phyloP scores from a whole-genome alignment of 2,888 invertebrate genomes.

The Unio delphinus region DNA sequence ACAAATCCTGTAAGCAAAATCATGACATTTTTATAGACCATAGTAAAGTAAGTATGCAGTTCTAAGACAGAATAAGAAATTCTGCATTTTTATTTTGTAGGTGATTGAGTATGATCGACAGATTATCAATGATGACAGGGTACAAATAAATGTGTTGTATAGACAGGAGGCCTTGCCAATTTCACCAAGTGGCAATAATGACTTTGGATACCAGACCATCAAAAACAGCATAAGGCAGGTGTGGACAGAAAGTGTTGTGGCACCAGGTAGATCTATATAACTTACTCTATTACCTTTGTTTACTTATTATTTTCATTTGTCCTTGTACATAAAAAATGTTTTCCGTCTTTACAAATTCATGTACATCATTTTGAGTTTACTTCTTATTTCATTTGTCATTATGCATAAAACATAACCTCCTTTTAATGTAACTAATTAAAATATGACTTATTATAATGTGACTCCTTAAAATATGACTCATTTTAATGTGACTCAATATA shows the following conservation, averaged over 20 bases:
- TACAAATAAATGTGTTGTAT: conserved; percentile 62
- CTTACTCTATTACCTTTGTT: too few species aligned
- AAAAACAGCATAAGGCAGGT: conserved; percentile 71
- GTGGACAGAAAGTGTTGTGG: conserved; percentile 69
- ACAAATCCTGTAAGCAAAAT: too few species aligned
- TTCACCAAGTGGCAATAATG: conserved; percentile 68
- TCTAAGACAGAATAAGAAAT: not conserved
- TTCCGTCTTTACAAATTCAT: too few species aligned
- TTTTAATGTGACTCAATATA: too few species aligned
- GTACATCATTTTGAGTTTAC: too few species aligned
- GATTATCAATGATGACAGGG: conserved; percentile 67
- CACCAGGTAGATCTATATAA: conserved; percentile 66
- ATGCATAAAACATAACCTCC: too few species aligned
- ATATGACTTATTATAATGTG: too few species aligned
- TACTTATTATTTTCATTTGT: too few species aligned
- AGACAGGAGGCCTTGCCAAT: conserved; percentile 69
- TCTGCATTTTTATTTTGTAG: conserved; percentile 30
- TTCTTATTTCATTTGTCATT: too few species aligned
- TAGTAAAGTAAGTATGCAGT: not conserved
- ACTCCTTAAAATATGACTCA: too few species aligned
- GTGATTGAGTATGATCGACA: conserved; percentile 64
- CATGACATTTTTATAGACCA: not conserved
- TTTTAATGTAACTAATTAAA: too few species aligned
- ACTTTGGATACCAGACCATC: conserved; percentile 71
- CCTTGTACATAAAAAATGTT: too few species aligned